Conservation (phyloP, 2,888 invertebrate genomes). For the Sialis fuliginosa region DNA sequence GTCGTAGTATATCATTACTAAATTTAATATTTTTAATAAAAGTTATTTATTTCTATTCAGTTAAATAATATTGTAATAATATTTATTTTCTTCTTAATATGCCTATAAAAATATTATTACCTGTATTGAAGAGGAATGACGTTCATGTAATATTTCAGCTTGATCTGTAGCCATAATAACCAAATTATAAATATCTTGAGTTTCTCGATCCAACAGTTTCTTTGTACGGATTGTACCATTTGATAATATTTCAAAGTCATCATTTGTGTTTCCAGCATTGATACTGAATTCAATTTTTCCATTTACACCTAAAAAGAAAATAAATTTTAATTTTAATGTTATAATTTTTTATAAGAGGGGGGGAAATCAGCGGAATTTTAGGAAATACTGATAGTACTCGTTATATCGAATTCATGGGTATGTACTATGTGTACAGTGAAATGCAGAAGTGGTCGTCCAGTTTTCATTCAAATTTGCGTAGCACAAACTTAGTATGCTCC, state of each 20-base stretch:
- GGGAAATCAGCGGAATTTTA: no score
- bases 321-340: neutral
- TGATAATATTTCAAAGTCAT: conserved; percentile 59
- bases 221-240: conserved; percentile 75
- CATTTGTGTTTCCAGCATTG: conserved; percentile 60
- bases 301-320: conserved; percentile 50
- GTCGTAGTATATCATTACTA: no score
- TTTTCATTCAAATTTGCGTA: no score
- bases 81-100: no score
- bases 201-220: conserved; percentile 66
- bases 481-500: no score
- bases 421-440: no score
- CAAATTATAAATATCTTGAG: conserved; percentile 61
- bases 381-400: no score
- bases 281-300: conserved; percentile 70
- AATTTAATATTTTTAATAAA: no score
- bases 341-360: neutral
- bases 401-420: no score
- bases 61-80: no score
- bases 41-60: no score
- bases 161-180: conserved; percentile 74
- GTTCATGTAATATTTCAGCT: conserved; percentile 51
- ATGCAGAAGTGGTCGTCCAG: no score
- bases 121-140: conserved; percentile 74
- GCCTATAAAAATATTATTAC: conserved; percentile 28